These are phyloP conservation scores for Drosophila flavopinicola DNA, from an alignment of 2,888 invertebrate genomes.

Conservation along the genomic window DNA sequence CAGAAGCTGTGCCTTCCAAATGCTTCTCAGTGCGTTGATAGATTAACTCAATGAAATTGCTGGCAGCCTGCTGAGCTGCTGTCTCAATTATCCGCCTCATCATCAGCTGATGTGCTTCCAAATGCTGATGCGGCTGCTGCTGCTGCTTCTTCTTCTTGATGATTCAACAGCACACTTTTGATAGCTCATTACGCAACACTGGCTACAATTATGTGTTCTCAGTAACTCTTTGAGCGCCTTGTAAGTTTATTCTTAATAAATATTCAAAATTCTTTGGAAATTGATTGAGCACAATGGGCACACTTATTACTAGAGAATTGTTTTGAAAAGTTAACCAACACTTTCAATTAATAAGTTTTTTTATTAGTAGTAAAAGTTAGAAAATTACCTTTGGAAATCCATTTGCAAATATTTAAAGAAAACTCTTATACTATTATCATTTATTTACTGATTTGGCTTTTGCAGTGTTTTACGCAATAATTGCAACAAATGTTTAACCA, in stretches of 20 bases:
- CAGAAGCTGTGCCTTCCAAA: slow-evolving; percentile 1
- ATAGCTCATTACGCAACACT: slow-evolving; percentile 31
- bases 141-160: slow-evolving; percentile 10
- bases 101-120: slow-evolving; percentile 37
- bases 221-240: slow-evolving; percentile 7
- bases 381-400: too few species aligned
- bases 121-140: background rate
- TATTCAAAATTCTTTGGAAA: background rate
- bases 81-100: slow-evolving; percentile 48
- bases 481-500: too few species aligned
- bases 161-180: slow-evolving; percentile 32
- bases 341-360: too few species aligned
- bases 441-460: too few species aligned
- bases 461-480: too few species aligned
- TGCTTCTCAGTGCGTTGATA: slow-evolving; percentile 58
- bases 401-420: too few species aligned
- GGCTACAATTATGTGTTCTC: slow-evolving; percentile 5
- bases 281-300: too few species aligned
- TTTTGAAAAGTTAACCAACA: too few species aligned
- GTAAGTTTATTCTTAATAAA: slow-evolving; percentile 4
- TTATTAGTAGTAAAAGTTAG: too few species aligned
- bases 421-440: too few species aligned
- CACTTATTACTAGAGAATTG: background rate
- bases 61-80: slow-evolving; percentile 53
- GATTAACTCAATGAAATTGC: slow-evolving; percentile 67